phyloP scores from a whole-genome alignment of 2,888 invertebrate genomes.

The Drosophila acutilabella region DNA sequence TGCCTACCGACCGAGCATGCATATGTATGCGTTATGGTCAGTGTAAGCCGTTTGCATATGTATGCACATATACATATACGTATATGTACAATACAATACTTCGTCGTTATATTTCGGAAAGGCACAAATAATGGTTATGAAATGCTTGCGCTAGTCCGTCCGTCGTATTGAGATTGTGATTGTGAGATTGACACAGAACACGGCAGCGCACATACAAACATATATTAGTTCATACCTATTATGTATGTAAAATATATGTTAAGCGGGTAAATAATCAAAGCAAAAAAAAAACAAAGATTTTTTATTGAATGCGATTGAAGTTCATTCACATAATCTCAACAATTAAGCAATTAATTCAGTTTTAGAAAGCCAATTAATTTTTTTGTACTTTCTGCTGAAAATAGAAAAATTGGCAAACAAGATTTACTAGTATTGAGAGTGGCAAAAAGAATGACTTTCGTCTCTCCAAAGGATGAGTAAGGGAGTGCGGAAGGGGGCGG shows the following conservation, averaged over 20 bases:
- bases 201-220: constrained; percentile 15
- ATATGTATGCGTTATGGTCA: background rate
- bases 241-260: constrained; percentile 1
- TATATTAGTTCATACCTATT: background rate
- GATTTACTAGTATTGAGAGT: constrained; percentile 77
- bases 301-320: constrained; percentile 20
- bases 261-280: constrained; percentile 13
- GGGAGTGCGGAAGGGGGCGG: background rate
- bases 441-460: constrained; percentile 44
- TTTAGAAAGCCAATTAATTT: background rate
- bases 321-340: background rate
- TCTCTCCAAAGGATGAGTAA: background rate
- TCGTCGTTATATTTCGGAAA: constrained; percentile 77
- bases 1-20: constrained; percentile 14
- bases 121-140: constrained; percentile 79
- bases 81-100: constrained; percentile 50
- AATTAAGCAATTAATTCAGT: background rate
- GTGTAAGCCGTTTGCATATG: constrained; percentile 30
- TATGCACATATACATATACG: constrained; percentile 7
- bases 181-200: constrained; percentile 61
- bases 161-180: constrained; percentile 72
- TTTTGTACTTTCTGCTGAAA: background rate
- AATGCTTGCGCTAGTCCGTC: constrained; percentile 59
- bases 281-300: background rate
- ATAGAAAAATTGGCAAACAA: constrained; percentile 58